Percentiles rank a stretch among this genome's conserved stretches.
Conservation (phyloP, 2,888 invertebrate genomes). For the Drosophila niveifrons region DNA sequence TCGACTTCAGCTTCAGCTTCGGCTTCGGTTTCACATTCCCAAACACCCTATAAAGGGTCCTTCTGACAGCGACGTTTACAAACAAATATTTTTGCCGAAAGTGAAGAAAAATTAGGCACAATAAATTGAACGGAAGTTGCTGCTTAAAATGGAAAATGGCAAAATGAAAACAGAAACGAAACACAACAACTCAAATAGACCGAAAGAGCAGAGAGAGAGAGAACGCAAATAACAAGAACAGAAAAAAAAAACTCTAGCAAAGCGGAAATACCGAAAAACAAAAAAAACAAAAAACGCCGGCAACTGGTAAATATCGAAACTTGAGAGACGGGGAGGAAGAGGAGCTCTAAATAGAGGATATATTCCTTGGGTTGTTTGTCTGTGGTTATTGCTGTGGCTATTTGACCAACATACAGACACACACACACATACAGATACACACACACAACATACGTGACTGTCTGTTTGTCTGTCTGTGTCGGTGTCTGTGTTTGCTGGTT, state of each 20-base stretch:
- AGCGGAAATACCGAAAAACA: conserved; percentile 20
- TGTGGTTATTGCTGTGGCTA: conserved; percentile 65
- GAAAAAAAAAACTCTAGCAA: conserved; percentile 10
- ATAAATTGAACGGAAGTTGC: conserved; percentile 83
- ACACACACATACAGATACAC: conserved; percentile 11
- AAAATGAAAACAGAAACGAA: conserved; percentile 11
- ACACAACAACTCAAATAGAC: conserved; percentile 19
- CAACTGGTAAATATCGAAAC: conserved; percentile 38
- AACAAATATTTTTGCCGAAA: conserved; percentile 62
- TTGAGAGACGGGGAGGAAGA: background rate
- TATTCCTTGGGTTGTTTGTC: conserved; percentile 55
- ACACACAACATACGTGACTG: conserved; percentile 19
- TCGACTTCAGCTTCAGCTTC: no score
- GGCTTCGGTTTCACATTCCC: background rate
- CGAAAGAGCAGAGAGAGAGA: background rate
- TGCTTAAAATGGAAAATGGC: conserved; percentile 67
- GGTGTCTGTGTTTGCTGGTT: conserved; percentile 13
- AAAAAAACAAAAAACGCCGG: conserved; percentile 18
- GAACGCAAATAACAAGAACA: conserved; percentile 17
- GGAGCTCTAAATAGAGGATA: conserved; percentile 4
- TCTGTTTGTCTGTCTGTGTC: background rate
- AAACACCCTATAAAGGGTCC: conserved; percentile 44
- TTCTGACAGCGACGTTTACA: conserved; percentile 28
- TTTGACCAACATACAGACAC: conserved; percentile 43
- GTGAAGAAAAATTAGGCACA: conserved; percentile 79